These are phyloP conservation scores for Macrobrachium rosenbergii DNA, from an alignment of 1,140 invertebrate genomes.

Conservation along the genomic window DNA sequence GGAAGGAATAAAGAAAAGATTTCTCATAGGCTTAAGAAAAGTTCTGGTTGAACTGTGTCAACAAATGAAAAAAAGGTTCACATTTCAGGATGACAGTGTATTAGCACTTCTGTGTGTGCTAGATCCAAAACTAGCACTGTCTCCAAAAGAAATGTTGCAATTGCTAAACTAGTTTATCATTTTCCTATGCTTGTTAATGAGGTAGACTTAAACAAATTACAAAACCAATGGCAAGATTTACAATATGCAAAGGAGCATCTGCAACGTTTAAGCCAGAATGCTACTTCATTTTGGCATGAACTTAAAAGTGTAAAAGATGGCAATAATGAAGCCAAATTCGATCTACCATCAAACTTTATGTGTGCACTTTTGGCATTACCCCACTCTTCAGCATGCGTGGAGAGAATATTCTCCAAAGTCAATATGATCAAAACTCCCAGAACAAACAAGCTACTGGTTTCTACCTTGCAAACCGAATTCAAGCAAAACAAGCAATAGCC, in stretches of 20 bases:
- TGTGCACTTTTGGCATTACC: no score
- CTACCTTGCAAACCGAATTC: no score
- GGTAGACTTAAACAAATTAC: constrained; percentile 4
- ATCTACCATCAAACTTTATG: no score
- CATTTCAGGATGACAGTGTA: background rate
- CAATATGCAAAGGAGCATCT: constrained; percentile 20
- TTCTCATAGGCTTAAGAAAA: background rate
- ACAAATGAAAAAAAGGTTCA: background rate
- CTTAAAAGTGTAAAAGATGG: no score
- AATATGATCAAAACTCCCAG: no score
- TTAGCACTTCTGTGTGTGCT: background rate
- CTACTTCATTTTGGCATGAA: background rate
- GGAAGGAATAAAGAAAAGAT: background rate
- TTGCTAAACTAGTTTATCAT: background rate
- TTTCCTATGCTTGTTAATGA: constrained; percentile 28
- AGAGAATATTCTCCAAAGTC: no score
- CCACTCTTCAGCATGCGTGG: no score
- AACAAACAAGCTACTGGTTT: no score
- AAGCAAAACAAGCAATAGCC: no score
- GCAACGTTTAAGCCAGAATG: constrained; percentile 1
- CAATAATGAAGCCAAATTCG: no score
- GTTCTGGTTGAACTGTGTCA: background rate
- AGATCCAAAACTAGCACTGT: background rate
- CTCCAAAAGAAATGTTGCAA: background rate
- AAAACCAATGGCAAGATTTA: constrained; percentile 16